Evolutionary conservation across 2,797 vertebrate genomes (phyloP).

Genomic region (Lepilemur septentrionalis): DNA sequence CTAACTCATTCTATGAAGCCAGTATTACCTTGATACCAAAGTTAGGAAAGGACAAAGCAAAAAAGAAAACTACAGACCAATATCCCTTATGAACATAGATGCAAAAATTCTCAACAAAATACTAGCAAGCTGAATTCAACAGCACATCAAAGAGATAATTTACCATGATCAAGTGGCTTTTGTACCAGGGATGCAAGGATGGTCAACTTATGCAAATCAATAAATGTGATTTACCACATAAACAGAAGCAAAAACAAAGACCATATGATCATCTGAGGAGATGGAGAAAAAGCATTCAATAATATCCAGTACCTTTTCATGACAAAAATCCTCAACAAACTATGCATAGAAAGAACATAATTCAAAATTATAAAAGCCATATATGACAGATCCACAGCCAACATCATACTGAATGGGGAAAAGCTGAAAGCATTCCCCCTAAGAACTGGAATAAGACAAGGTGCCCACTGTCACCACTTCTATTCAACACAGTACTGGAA

Average conservation of each 20-base stretch:
- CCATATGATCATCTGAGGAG: background rate
- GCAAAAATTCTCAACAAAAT: background rate
- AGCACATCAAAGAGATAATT: background rate
- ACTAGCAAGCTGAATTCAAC: background rate
- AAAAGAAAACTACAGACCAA: background rate
- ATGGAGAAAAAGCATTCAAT: background rate
- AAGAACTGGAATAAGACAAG: background rate
- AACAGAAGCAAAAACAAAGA: background rate
- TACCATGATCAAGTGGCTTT: background rate
- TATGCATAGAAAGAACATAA: background rate
- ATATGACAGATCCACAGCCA: background rate
- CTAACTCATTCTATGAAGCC: background rate
- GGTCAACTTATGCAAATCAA: background rate
- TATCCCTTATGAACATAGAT: background rate
- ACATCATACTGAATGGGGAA: background rate
- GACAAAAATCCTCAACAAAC: background rate
- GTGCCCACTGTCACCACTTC: background rate
- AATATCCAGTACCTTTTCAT: background rate
- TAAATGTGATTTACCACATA: background rate
- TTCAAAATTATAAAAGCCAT: background rate
- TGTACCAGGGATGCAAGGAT: background rate
- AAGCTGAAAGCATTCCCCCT: background rate
- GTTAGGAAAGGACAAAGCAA: background rate
- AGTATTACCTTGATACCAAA: background rate
- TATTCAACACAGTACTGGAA: background rate